Evolutionary conservation across 2,113 vertebrate species (phyloP).

Genomic region (Todiramphus chloris): DNA sequence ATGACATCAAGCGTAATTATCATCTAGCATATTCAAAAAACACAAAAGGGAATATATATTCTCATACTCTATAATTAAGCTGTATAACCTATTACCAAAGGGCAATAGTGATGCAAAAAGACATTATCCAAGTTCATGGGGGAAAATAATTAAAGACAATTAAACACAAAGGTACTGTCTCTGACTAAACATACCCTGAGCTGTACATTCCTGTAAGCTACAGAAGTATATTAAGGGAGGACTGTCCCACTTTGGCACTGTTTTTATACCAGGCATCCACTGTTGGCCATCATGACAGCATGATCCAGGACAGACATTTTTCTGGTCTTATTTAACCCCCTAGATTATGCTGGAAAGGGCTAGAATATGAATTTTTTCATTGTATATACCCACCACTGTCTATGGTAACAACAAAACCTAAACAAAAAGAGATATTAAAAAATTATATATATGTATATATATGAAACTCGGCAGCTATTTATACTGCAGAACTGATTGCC

Average conservation of each 20-base stretch:
- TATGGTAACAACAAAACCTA: background rate
- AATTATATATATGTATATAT: background rate
- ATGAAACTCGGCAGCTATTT: background rate
- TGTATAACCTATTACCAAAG: background rate
- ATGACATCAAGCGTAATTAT: background rate
- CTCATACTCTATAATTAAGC: background rate
- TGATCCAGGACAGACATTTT: background rate
- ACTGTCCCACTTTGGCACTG: fast-evolving
- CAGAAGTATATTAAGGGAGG: background rate
- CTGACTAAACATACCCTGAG: background rate
- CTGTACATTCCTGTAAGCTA: background rate
- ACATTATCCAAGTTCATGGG: background rate
- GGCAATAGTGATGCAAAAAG: background rate
- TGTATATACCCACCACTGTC: background rate
- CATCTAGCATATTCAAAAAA: background rate
- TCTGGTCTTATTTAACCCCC: background rate
- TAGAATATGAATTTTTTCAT: background rate
- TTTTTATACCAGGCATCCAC: background rate
- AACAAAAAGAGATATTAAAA: background rate
- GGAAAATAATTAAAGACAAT: background rate
- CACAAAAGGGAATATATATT: background rate
- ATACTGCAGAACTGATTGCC: background rate
- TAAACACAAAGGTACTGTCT: background rate
- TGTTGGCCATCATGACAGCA: background rate
- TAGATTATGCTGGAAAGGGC: background rate